Evolutionary conservation across 2,888 invertebrate species (phyloP), one percentile per base, ranked within the genome.

Genomic region (Pyrgus malvae): DNA sequence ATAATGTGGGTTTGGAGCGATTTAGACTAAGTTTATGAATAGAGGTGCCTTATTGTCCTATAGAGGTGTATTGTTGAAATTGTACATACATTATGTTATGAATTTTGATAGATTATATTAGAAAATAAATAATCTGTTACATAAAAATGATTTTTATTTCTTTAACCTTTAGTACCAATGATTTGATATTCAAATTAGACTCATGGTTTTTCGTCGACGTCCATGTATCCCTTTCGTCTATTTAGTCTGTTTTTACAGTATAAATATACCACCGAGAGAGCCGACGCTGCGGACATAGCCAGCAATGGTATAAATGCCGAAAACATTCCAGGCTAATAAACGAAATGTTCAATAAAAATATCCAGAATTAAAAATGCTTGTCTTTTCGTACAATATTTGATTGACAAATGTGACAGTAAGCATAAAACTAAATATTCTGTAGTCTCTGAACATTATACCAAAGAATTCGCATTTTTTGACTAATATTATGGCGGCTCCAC

Each of bases 71-170:
- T 80, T 86, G 85, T 85, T 84, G 74, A 80, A 72, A 78, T 74
- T 86, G 85, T 89, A 88, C 80, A 85, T 88, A 89, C 27, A 48
- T 77, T 78, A 83, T 83, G 86, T 89, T 88, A 86, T 82, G 80
- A 85, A 71, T 48, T 79, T 79, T 80, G 69, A 74, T 84, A 82
- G 80, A 80, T 72, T 83, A 82, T 87, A 84, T 88, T 83, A 82
- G 80, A 62, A 65, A 68, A 56, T 86, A 87, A 87, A 86, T 80
- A 80, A 80, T 78, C 67, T 74, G 85, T 87, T 84, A 86, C 78
- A 73, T 63, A 74, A 58, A 61, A 57, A 60, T 58, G 49, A 62
- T 64, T 71, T 68, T 67, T 69, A 48, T 38, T 51, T 37, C n/a
- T 25, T 14, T 11, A 42, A 42, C 25, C 12, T 41, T 7, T 23